Conservation (phyloP, 2,888 invertebrate genomes). For the Diarsia rubi region DNA sequence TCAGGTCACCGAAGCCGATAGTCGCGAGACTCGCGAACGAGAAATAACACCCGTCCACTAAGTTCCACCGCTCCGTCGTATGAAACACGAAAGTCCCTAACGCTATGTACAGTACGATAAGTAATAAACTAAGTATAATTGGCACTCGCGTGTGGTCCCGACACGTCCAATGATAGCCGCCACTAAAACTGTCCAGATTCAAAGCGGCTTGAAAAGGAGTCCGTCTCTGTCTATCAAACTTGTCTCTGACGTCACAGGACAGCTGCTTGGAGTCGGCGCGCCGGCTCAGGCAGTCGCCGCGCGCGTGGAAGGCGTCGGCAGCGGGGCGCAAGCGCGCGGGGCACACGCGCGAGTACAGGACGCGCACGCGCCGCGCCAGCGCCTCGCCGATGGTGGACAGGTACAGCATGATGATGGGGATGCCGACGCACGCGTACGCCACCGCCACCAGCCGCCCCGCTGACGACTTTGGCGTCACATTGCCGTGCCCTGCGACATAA, state of each 20-base stretch:
- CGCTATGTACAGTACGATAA: slow-evolving; percentile 96
- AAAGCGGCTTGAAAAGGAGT: slow-evolving; percentile 88
- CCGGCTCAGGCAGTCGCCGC: slow-evolving; percentile 75
- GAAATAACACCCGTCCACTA: slow-evolving; percentile 96
- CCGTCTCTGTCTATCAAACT: slow-evolving; percentile 71
- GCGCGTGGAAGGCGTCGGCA: slow-evolving; percentile 74
- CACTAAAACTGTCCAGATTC: slow-evolving; percentile 83
- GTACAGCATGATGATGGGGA: slow-evolving; percentile 97
- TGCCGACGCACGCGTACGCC: slow-evolving; percentile 96
- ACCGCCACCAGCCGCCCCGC: slow-evolving; percentile 96
- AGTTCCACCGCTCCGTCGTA: slow-evolving; percentile 97
- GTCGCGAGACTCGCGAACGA: slow-evolving; percentile 95
- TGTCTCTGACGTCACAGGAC: slow-evolving; percentile 74
- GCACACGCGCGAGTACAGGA: slow-evolving; percentile 91
- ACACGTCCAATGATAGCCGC: slow-evolving; percentile 86
- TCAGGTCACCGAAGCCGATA: slow-evolving; percentile 95
- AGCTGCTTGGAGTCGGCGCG: slow-evolving; percentile 70
- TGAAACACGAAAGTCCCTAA: slow-evolving; percentile 97
- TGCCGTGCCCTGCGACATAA: slow-evolving; percentile 94
- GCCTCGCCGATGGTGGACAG: slow-evolving; percentile 96
- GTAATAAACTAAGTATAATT: slow-evolving; percentile 95
- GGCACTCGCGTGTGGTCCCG: slow-evolving; percentile 95
- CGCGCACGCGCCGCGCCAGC: slow-evolving; percentile 94
- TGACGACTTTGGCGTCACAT: slow-evolving; percentile 95
- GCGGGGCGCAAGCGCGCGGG: slow-evolving; percentile 73